A percentile compares a stretch with the other conserved stretches of the same genome.
These are phyloP conservation scores for Atopsyche davidsoni DNA, from an alignment of 1,140 invertebrate species.

Conservation along the genomic window DNA sequence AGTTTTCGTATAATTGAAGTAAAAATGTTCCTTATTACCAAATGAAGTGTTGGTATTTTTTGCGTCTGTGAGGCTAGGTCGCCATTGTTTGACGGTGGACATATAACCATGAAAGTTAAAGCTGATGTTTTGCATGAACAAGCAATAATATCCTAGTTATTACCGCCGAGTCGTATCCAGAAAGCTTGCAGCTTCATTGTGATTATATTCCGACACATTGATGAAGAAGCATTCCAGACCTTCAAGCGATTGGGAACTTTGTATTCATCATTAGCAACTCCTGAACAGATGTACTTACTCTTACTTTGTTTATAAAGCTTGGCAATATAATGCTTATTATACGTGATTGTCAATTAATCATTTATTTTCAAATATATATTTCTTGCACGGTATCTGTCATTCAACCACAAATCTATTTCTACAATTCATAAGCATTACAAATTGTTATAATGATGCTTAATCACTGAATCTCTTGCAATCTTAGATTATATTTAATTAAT, in stretches of 20 bases:
- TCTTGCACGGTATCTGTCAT: too few species aligned
- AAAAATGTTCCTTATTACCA: constrained; percentile 6
- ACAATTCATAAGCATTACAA: too few species aligned
- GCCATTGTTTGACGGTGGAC: constrained; percentile 48
- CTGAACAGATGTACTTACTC: constrained; percentile 19
- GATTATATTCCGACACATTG: constrained; percentile 8
- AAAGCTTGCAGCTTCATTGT: neutral
- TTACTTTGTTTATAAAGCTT: constrained; percentile 1
- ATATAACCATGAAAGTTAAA: constrained; percentile 21
- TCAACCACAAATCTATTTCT: too few species aligned
- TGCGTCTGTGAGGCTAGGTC: constrained; percentile 34
- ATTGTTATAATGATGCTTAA: too few species aligned
- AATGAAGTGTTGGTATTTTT: constrained; percentile 17
- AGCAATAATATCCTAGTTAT: constrained; percentile 9
- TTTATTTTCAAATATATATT: too few species aligned
- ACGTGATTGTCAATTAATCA: too few species aligned
- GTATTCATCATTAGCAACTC: constrained; percentile 21
- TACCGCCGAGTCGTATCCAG: neutral
- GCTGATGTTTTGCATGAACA: constrained; percentile 7
- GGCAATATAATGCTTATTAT: too few species aligned
- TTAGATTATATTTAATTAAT: too few species aligned
- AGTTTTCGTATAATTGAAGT: too few species aligned
- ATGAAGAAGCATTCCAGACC: constrained; percentile 19
- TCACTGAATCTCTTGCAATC: too few species aligned
- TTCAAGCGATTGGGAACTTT: constrained; percentile 15